Base-by-base conservation (phyloP, 2,113 vertebrate genomes). In the Trochalopteron elliotii region DNA sequence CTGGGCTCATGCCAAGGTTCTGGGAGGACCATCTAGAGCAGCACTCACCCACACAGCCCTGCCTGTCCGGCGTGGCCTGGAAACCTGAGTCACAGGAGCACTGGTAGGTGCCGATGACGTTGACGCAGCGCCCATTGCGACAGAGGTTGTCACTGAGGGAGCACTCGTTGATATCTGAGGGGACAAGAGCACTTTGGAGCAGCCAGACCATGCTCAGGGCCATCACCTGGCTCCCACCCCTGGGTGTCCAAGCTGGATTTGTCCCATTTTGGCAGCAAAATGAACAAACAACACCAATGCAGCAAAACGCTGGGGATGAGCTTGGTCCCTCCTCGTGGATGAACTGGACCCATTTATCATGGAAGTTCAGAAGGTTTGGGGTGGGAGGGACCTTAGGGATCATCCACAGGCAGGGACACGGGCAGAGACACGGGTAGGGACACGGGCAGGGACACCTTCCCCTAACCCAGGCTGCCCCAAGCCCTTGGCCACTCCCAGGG, bases 131-230 rank as follows among this genome's bases (percentile, higher is more conserved):
- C 16, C 99, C 99, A 0, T 99, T 98, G 72, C 97, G 98, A 65
- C 99, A 99, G 92, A 99, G 96, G 96, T 98, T 98, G 87, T 98
- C 98, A 25, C 98, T 99, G n/a, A 99, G 98, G 83, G 98, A 97
- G 88, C 99, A 99, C 76, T 99, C 99, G 2, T 99, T 99, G 81
- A 99, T 97, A 74, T 99, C 99, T 99, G 94, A 1, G 23, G 63
- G 37, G 24, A 45, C 30, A 75, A 27, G n/a, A 60, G 59, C 3
- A 7, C 52, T 52, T 52, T 12, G 33, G 77, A 96, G 72, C 47
- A 50, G 67, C 56, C 74, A 49, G 63, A 39, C 10, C 13, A 1
- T 4, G 72, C 23, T 50, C 80, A 42, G 44, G n/a, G 42, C 16
- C 44, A 49, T 42, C 50, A 15, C 1, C n/a, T 37, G 25, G 18